Percentiles rank a stretch among this genome's conserved stretches.
Evolutionary conservation across 2,888 invertebrate species (phyloP).

Genomic region (Heliconius ethilla): DNA sequence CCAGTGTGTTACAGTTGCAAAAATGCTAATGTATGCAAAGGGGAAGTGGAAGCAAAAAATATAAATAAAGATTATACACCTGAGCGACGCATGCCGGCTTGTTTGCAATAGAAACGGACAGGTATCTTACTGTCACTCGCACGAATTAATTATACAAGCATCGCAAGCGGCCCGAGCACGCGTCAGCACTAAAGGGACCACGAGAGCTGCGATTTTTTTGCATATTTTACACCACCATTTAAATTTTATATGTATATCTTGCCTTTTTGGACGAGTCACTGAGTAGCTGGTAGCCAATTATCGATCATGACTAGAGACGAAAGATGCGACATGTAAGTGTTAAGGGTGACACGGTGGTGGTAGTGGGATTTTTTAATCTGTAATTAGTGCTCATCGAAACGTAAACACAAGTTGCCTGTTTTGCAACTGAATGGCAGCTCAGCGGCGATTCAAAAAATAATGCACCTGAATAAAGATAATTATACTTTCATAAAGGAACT

Average conservation of each 20-base stretch:
- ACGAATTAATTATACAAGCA: constrained; percentile 72
- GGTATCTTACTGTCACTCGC: constrained; percentile 65
- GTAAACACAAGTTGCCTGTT: constrained; percentile 69
- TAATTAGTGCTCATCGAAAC: constrained; percentile 71
- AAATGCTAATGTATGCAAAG: constrained; percentile 80
- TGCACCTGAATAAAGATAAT: constrained; percentile 75
- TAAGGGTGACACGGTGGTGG: constrained; percentile 44
- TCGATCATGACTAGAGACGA: constrained; percentile 64
- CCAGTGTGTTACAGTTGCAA: constrained; percentile 49
- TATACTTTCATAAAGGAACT: constrained; percentile 66
- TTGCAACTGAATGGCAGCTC: constrained; percentile 67
- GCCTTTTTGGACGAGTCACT: constrained; percentile 27
- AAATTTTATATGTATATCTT: constrained; percentile 51
- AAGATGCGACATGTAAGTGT: not conserved
- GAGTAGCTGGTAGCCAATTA: constrained; percentile 60
- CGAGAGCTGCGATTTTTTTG: constrained; percentile 52
- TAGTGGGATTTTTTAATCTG: constrained; percentile 52
- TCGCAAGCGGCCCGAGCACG: constrained; percentile 56
- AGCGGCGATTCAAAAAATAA: constrained; percentile 65
- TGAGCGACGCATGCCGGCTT: constrained; percentile 67
- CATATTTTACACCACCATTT: constrained; percentile 51
- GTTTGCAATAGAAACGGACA: constrained; percentile 63
- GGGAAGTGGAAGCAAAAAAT: constrained; percentile 74
- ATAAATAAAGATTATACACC: constrained; percentile 79
- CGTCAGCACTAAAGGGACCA: constrained; percentile 57